Evolutionary conservation across 2,113 vertebrate genomes (phyloP), one percentile per base, ranked within the genome.

Genomic region (Theropithecus gelada): DNA sequence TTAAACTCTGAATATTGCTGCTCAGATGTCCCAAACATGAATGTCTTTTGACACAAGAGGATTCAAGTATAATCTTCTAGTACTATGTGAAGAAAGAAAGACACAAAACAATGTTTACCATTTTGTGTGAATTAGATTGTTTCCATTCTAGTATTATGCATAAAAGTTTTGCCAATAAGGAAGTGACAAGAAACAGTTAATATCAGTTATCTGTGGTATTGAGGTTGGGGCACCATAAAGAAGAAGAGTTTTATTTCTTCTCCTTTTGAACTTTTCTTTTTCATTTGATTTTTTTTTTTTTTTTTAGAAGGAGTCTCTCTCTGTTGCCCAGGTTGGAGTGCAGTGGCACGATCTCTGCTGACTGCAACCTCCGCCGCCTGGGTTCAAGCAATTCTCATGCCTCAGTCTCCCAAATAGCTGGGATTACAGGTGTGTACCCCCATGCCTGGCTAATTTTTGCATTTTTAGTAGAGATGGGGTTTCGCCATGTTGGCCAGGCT

Each of bases 41-140:
- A 90, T 82, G 48, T 64, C 52, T 92, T 86, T 96, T 93, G 38
- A 81, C 27, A 80, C n/a, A 92, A 79, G 64, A 92, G 38, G 40
- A 96, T 64, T 96, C n/a, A 52, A 27, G n/a, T 72, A 16, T 64
- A 93, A 75, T 90, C 45, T 79, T 93, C 45, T 83, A 94, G 88
- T 59, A 84, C 8, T 92, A 88, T 35, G 13, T 89, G 70, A 88
- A 85, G 84, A 88, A 92, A 55, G n/a, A 76, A 90, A 86, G n/a
- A 78, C 70, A 38, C 6, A 55, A 18, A 96, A 91, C 27, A 5
- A 93, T 81, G 64, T 40, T n/a, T 88, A 40, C 43, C 35, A 68
- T 25, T 86, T 86, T 61, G 13, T 87, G 8, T 38, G 48, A 83
- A 76, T 87, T 95, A 95, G 59, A 81, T 72, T 78, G 88, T 92